phyloP scores from a whole-genome alignment of 2,113 vertebrate genomes.

The Numenius arquata region DNA sequence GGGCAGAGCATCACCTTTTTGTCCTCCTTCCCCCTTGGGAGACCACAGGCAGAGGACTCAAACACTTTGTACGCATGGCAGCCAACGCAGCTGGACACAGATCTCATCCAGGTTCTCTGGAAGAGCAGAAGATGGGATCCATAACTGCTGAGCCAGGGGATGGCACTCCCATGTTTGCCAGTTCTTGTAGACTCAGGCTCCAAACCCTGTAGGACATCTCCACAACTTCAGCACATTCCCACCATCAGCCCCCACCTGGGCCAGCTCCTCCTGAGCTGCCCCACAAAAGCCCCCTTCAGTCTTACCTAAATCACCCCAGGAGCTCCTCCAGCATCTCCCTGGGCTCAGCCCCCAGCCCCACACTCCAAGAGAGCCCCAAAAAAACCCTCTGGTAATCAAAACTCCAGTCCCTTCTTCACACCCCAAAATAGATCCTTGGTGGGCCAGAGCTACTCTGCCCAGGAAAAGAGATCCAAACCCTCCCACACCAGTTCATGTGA shows the following conservation, averaged over 20 bases:
- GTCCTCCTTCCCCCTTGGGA: neutral
- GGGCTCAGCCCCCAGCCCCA: neutral
- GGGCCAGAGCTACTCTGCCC: rapidly evolving
- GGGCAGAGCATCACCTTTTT: neutral
- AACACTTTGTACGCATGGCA: rapidly evolving
- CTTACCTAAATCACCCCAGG: neutral
- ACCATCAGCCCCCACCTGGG: too few relatives aligned
- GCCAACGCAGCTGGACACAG: neutral
- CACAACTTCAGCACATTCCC: neutral
- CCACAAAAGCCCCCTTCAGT: neutral
- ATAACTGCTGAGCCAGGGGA: neutral
- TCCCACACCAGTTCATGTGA: rapidly evolving
- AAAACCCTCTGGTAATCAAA: rapidly evolving
- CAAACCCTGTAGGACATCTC: neutral
- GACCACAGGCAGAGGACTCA: neutral
- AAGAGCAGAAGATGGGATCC: neutral
- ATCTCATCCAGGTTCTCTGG: neutral
- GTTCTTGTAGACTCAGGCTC: neutral
- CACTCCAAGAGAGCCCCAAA: neutral
- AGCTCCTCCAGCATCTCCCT: neutral
- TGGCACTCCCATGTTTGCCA: neutral
- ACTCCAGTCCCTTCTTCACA: neutral
- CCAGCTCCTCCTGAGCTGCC: neutral
- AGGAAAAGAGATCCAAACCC: rapidly evolving
- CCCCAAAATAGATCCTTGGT: rapidly evolving